phyloP scores from a whole-genome alignment of 2,113 vertebrate genomes.

The Baryphthengus martii region DNA sequence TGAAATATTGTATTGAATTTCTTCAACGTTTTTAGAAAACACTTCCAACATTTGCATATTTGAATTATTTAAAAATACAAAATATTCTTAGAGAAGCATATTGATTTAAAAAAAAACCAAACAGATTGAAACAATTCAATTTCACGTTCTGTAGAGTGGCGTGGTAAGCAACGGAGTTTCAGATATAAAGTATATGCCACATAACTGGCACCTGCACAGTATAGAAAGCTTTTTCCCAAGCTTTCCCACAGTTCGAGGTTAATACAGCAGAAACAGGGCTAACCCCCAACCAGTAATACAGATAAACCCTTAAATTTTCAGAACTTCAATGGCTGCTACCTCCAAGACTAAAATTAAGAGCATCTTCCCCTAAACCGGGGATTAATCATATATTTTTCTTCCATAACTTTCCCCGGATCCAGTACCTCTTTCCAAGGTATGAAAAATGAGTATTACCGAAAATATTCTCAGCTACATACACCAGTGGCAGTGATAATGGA shows the following conservation, averaged over 20 bases:
- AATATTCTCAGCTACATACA: neutral
- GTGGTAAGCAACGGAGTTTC: neutral
- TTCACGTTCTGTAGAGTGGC: neutral
- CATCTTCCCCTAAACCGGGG: neutral
- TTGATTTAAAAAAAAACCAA: neutral
- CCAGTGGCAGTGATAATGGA: neutral
- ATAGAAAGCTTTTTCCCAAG: neutral
- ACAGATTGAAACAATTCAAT: neutral
- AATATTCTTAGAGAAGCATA: neutral
- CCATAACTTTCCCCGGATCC: neutral
- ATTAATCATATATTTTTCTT: neutral
- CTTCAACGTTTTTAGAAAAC: neutral
- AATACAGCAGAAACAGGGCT: neutral
- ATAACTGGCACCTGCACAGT: rapidly evolving
- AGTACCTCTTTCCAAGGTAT: neutral
- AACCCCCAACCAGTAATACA: neutral
- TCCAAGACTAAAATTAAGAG: neutral
- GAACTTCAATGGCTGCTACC: neutral
- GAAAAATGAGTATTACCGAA: neutral
- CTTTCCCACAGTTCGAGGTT: neutral
- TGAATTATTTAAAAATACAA: neutral
- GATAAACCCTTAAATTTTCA: neutral
- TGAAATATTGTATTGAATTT: neutral
- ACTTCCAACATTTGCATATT: neutral
- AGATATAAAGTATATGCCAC: neutral